Percentiles rank a stretch among this genome's conserved stretches.
Conservation (phyloP, 2,888 invertebrate species). For the Meandrusa payeni region DNA sequence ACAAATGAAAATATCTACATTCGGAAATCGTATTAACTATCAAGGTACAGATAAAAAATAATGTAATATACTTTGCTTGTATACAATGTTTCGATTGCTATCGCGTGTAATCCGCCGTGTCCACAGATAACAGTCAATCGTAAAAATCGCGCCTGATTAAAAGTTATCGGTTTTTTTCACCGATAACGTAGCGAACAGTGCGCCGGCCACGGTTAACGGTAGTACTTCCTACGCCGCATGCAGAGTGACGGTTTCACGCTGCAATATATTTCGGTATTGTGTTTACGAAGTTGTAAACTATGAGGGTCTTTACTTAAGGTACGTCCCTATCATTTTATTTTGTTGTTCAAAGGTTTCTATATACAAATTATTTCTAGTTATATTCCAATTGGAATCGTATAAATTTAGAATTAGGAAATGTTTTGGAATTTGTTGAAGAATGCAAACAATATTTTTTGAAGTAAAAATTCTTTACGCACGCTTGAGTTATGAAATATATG, state of each 20-base stretch:
- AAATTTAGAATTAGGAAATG: too few relatives aligned
- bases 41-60: slow-evolving; percentile 16
- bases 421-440: too few relatives aligned
- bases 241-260: slow-evolving; percentile 1
- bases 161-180: slow-evolving; percentile 44
- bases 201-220: background rate
- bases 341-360: background rate
- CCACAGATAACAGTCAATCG: slow-evolving; percentile 66
- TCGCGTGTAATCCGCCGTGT: slow-evolving; percentile 76
- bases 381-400: too few relatives aligned
- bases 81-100: slow-evolving; percentile 54
- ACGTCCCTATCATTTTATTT: background rate
- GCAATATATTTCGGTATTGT: background rate
- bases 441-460: too few relatives aligned
- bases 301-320: slow-evolving; percentile 5
- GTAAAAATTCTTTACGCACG: too few relatives aligned
- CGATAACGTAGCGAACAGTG: slow-evolving; percentile 30
- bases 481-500: too few relatives aligned
- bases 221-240: too few relatives aligned
- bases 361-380: too few relatives aligned
- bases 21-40: slow-evolving; percentile 1
- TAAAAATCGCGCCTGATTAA: slow-evolving; percentile 76
- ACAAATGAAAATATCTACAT: background rate
- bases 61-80: slow-evolving; percentile 21
- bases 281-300: background rate